phyloP scores from a whole-genome alignment of 2,113 vertebrate species.

The Nematolebias whitei region DNA sequence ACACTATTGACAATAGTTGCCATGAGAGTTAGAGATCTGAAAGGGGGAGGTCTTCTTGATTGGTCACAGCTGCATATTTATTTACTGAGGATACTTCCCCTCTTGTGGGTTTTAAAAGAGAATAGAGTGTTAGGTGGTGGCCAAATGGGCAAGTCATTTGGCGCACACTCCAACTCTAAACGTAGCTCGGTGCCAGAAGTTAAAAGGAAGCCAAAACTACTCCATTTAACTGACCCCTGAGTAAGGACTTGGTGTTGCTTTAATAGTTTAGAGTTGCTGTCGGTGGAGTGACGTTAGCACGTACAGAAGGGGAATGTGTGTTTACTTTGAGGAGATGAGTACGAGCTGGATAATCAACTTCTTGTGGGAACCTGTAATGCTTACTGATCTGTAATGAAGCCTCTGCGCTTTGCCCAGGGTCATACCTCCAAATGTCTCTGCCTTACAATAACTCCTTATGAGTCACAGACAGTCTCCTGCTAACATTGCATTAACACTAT shows the following conservation, averaged over 20 bases:
- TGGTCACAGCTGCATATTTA: constrained; percentile 67
- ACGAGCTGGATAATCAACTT: constrained; percentile 68
- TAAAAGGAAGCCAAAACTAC: constrained; percentile 33
- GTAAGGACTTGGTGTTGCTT: constrained; percentile 41
- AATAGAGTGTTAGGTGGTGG: constrained; percentile 17
- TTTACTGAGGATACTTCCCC: constrained; percentile 63
- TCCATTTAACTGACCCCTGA: constrained; percentile 26
- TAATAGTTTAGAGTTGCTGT: constrained; percentile 43
- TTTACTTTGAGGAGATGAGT: constrained; percentile 67
- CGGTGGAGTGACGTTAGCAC: constrained; percentile 44
- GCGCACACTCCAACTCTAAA: constrained; percentile 28
- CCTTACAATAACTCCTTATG: constrained; percentile 64
- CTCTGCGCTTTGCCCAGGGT: constrained; percentile 43
- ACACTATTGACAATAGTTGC: constrained; percentile 13
- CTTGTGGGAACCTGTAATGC: constrained; percentile 76
- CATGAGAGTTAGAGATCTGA: background rate
- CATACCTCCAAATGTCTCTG: constrained; percentile 40
- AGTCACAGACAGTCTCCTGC: constrained; percentile 63
- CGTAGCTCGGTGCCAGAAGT: constrained; percentile 12
- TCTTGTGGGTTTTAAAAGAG: constrained; percentile 19
- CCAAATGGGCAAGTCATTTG: constrained; percentile 54
- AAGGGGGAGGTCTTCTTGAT: constrained; percentile 17
- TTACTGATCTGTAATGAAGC: constrained; percentile 70
- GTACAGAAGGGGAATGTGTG: constrained; percentile 41
- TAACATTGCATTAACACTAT: constrained; percentile 38